These are phyloP conservation scores for Adelosebastes latens DNA, from an alignment of 2,797 vertebrate species.

Conservation along the genomic window DNA sequence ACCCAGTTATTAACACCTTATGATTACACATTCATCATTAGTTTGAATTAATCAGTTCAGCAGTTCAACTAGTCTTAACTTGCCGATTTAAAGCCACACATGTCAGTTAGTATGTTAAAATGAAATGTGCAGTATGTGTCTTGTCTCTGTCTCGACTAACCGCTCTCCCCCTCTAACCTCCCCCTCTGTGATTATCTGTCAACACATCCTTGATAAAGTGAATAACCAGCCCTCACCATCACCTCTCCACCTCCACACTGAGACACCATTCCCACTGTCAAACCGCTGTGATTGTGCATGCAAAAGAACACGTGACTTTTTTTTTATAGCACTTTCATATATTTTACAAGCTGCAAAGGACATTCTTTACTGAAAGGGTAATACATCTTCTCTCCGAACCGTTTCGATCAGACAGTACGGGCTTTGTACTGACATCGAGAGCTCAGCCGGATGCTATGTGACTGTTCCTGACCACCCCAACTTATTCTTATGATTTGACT, in stretches of 20 bases:
- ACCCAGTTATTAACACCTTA: background rate
- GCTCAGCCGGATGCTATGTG: slow-evolving; percentile 57
- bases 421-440: slow-evolving; percentile 46
- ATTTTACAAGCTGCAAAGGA: slow-evolving; percentile 89
- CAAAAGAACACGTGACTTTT: slow-evolving; percentile 50
- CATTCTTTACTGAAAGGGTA: slow-evolving; percentile 88
- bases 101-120: background rate
- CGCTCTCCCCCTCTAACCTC: slow-evolving; percentile 44
- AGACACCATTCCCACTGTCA: slow-evolving; percentile 17
- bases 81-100: background rate
- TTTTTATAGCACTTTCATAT: slow-evolving; percentile 78
- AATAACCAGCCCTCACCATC: slow-evolving; percentile 43
- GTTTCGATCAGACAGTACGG: slow-evolving; percentile 47
- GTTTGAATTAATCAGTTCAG: background rate
- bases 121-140: slow-evolving; percentile 17
- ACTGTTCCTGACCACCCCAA: slow-evolving; percentile 30
- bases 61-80: background rate
- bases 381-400: slow-evolving; percentile 68
- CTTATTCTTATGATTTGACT: slow-evolving; percentile 49
- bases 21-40: background rate
- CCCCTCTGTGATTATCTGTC: slow-evolving; percentile 30
- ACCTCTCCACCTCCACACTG: slow-evolving; percentile 34
- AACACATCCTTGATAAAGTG: slow-evolving; percentile 37
- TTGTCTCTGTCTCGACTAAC: slow-evolving; percentile 51
- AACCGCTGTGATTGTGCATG: slow-evolving; percentile 61